phyloP scores from a whole-genome alignment of 2,888 invertebrate species.

The Pyrrhia umbra region DNA sequence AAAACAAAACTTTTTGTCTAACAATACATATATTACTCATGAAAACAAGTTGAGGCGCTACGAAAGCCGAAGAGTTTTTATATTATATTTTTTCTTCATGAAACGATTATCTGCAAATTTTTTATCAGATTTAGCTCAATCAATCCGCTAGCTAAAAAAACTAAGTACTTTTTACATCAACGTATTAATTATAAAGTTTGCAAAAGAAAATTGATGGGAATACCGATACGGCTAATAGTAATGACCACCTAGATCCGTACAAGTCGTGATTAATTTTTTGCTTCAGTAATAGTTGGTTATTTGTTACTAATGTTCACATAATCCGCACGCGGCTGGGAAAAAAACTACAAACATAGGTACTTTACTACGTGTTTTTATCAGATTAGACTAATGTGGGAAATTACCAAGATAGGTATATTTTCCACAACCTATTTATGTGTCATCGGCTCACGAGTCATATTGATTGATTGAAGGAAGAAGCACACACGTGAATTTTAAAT shows the following conservation, averaged over 20 bases:
- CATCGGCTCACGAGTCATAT: slow-evolving; percentile 1
- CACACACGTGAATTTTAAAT: not conserved
- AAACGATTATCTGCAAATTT: not conserved
- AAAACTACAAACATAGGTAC: slow-evolving; percentile 7
- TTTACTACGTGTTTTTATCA: slow-evolving; percentile 15
- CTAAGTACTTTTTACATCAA: slow-evolving; percentile 1
- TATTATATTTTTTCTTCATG: not conserved
- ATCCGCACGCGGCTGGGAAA: slow-evolving; percentile 17
- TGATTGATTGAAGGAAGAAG: not conserved
- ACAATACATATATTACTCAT: too few species aligned
- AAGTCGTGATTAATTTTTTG: slow-evolving; percentile 45
- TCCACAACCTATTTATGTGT: not conserved
- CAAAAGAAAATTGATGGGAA: slow-evolving; percentile 37
- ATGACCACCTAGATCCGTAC: slow-evolving; percentile 16
- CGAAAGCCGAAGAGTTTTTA: not conserved
- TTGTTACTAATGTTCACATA: slow-evolving; percentile 42
- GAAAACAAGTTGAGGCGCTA: not conserved
- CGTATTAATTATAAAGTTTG: slow-evolving; percentile 8
- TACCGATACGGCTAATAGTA: slow-evolving; percentile 22
- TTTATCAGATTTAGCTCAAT: slow-evolving; percentile 11
- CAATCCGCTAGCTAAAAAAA: not conserved
- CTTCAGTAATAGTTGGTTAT: slow-evolving; percentile 32
- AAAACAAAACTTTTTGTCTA: too few species aligned
- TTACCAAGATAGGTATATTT: slow-evolving; percentile 8
- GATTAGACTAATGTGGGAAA: slow-evolving; percentile 33